Evolutionary conservation across 2,113 vertebrate genomes (phyloP).

Genomic region (Spheniscus mendiculus): DNA sequence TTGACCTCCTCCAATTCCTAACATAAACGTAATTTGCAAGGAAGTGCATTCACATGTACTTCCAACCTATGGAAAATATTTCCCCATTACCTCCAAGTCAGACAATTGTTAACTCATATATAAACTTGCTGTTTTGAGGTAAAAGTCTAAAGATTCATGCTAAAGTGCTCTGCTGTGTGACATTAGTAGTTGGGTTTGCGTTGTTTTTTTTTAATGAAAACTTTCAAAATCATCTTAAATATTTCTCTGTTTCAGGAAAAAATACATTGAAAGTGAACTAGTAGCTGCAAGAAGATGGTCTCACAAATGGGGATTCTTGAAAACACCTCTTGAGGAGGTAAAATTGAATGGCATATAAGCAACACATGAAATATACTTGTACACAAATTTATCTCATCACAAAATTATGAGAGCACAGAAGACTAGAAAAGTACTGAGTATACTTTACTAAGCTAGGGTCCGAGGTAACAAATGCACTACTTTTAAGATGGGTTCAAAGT

Average conservation of each 20-base stretch:
- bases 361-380: neutral
- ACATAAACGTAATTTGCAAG: rapidly evolving
- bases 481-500: neutral
- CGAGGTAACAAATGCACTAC: neutral
- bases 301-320: constrained; percentile 77
- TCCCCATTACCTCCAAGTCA: neutral
- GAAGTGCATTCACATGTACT: neutral
- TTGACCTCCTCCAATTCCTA: neutral
- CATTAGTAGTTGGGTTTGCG: rapidly evolving
- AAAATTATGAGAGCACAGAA: neutral
- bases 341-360: neutral
- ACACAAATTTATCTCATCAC: neutral
- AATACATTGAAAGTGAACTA: constrained; percentile 34
- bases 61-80: neutral
- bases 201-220: neutral
- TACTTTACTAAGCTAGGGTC: neutral
- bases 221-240: neutral
- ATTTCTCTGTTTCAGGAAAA: constrained; percentile 67
- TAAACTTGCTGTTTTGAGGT: neutral
- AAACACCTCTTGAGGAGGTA: constrained; percentile 72
- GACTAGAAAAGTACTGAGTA: neutral
- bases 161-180: neutral
- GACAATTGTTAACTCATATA: neutral
- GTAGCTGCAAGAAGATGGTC: constrained; percentile 70
- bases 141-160: neutral